Evolutionary conservation across 2,888 invertebrate species (phyloP).

Genomic region (Pristionchus entomophagus): DNA sequence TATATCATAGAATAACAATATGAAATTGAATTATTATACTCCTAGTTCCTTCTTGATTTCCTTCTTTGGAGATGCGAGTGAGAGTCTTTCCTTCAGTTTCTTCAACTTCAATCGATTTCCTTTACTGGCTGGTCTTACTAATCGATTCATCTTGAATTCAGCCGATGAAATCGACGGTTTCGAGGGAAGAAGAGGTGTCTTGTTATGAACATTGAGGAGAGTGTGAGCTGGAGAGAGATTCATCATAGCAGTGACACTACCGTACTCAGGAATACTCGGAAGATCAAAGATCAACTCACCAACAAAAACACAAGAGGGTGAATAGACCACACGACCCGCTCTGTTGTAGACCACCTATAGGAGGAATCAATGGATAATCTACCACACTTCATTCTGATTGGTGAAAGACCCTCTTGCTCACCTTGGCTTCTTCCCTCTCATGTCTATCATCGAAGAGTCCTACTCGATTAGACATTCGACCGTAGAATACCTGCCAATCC

Average conservation of each 20-base stretch:
- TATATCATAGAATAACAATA: not conserved
- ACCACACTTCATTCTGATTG: not conserved
- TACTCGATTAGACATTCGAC: conserved; percentile 43
- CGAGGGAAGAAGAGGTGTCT: conserved; percentile 48
- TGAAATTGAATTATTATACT: conserved; percentile 23
- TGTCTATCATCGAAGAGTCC: conserved; percentile 41
- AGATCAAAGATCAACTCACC: not conserved
- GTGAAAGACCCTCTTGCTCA: not conserved
- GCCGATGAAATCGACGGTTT: not conserved
- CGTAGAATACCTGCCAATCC: conserved; percentile 37
- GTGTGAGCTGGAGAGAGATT: conserved; percentile 52
- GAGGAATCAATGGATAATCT: not conserved
- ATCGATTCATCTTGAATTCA: conserved; percentile 41
- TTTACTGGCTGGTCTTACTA: conserved; percentile 22
- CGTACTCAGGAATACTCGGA: not conserved
- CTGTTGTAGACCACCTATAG: conserved; percentile 34
- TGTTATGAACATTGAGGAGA: conserved; percentile 52
- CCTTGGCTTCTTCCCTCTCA: conserved; percentile 33
- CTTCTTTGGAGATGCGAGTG: not conserved
- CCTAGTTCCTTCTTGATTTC: conserved; percentile 30
- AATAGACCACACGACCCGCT: conserved; percentile 29
- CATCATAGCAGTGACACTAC: not conserved
- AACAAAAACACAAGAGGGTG: conserved; percentile 25
- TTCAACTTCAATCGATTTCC: conserved; percentile 43
- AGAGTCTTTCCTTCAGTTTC: conserved; percentile 24